Evolutionary conservation across 2,888 invertebrate genomes (phyloP).

Genomic region (Portevinia maculata): DNA sequence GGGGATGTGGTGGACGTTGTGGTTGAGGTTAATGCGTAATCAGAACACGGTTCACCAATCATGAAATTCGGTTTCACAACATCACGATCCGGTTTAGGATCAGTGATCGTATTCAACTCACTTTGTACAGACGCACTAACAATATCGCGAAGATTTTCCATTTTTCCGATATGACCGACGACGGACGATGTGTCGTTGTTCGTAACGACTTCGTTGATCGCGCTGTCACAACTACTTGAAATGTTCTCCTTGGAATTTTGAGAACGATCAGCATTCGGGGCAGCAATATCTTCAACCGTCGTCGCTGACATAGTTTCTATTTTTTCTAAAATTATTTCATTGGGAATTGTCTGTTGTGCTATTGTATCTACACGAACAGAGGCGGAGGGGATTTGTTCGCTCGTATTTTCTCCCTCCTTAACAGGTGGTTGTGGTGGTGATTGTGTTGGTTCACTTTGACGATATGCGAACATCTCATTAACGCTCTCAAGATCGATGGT

Average conservation of each 20-base stretch:
- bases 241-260: conserved; percentile 73
- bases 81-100: conserved; percentile 75
- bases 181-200: conserved; percentile 40
- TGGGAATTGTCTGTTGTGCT: conserved; percentile 40
- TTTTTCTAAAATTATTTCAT: conserved; percentile 71
- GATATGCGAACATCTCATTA: conserved; percentile 61
- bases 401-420: conserved; percentile 45
- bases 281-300: conserved; percentile 28
- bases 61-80: conserved; percentile 64
- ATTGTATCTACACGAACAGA: conserved; percentile 26
- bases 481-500: conserved; percentile 75
- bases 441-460: conserved; percentile 32
- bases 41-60: conserved; percentile 67
- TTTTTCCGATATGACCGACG: conserved; percentile 73
- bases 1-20: conserved; percentile 79
- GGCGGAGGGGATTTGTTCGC: conserved; percentile 23
- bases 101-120: conserved; percentile 53
- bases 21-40: conserved; percentile 59
- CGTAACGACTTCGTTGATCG: conserved; percentile 76
- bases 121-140: conserved; percentile 76
- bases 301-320: conserved; percentile 67
- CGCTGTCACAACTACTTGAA: conserved; percentile 78
- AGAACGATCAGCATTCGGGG: conserved; percentile 42
- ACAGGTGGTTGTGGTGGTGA: conserved; percentile 64
- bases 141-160: conserved; percentile 81